Evolutionary conservation across 2,113 vertebrate species (phyloP).

Genomic region (Oceanodroma tethys): DNA sequence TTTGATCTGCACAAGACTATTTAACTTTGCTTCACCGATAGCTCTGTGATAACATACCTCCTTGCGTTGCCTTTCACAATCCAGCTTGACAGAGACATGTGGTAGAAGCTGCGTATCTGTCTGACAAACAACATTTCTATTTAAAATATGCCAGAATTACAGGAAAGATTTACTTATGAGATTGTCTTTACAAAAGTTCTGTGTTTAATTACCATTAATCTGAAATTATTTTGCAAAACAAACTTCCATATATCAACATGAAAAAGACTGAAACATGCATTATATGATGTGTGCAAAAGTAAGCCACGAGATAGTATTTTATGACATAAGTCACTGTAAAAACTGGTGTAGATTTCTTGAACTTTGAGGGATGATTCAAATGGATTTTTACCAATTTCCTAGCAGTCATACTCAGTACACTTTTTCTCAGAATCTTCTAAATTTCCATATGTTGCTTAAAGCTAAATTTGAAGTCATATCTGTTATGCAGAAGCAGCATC

Average conservation of each 20-base stretch:
- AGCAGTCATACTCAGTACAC: neutral
- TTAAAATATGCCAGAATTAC: neutral
- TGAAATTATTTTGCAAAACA: neutral
- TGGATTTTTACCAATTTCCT: neutral
- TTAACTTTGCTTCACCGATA: neutral
- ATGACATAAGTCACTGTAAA: neutral
- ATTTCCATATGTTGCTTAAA: neutral
- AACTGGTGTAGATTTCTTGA: neutral
- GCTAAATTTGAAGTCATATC: neutral
- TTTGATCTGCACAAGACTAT: neutral
- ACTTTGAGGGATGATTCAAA: neutral
- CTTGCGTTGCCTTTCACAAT: neutral
- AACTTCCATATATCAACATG: neutral
- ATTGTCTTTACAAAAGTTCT: neutral
- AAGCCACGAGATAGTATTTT: neutral
- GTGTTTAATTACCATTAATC: neutral
- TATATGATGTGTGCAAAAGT: neutral
- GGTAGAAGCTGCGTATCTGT: neutral
- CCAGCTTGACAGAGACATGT: neutral
- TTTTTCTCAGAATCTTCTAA: neutral
- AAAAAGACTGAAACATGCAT: neutral
- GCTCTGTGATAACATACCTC: neutral
- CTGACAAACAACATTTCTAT: neutral
- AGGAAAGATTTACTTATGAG: neutral
- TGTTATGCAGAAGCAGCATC: neutral